Evolutionary conservation across 2,888 invertebrate species (phyloP).

Genomic region (Idaea straminata): DNA sequence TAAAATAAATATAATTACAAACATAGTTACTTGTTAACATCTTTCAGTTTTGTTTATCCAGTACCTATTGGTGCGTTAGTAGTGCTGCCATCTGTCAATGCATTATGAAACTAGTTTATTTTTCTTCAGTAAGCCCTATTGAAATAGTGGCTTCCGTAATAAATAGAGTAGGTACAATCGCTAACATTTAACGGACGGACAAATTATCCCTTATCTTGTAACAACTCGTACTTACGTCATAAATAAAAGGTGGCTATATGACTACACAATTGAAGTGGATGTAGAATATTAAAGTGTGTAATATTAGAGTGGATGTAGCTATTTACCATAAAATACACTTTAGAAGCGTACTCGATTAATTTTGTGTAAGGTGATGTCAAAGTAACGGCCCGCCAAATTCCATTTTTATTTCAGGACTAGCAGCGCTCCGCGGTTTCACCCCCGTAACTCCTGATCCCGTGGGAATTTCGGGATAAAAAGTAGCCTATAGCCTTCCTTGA

Average conservation of each 20-base stretch:
- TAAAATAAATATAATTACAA: too few species aligned
- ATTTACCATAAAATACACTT: conserved; percentile 18
- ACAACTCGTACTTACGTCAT: background rate
- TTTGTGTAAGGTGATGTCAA: background rate
- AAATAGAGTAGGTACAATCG: background rate
- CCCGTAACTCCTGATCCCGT: too few species aligned
- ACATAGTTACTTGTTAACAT: too few species aligned
- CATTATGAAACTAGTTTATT: too few species aligned
- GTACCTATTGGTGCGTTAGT: too few species aligned
- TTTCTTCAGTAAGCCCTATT: background rate
- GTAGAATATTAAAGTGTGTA: background rate
- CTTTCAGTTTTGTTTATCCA: too few species aligned
- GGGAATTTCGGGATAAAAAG: too few species aligned
- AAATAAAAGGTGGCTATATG: background rate
- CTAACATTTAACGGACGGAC: background rate
- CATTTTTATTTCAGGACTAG: too few species aligned
- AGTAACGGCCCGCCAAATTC: too few species aligned
- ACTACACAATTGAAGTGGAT: background rate
- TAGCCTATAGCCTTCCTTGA: too few species aligned
- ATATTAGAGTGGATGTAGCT: background rate
- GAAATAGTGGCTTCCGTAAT: background rate
- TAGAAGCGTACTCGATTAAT: conserved; percentile 41
- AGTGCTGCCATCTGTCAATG: too few species aligned
- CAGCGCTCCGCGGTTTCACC: too few species aligned
- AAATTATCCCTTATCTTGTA: background rate